These are phyloP conservation scores for Hippocampus zosterae DNA, from an alignment of 2,113 vertebrate genomes.

Conservation along the genomic window DNA sequence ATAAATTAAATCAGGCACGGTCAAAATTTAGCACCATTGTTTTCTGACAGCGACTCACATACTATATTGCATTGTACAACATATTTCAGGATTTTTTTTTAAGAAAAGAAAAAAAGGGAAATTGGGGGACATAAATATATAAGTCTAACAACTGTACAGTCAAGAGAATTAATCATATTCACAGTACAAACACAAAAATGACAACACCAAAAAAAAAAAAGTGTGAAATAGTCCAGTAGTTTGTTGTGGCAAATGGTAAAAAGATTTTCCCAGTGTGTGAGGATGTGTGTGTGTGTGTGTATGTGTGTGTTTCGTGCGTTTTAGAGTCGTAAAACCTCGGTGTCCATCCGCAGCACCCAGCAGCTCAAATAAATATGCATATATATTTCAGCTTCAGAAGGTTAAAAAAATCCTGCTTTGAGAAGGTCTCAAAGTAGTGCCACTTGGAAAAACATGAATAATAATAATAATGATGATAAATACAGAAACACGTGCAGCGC, in stretches of 20 bases:
- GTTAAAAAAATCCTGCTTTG: slow-evolving; percentile 36
- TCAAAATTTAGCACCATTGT: slow-evolving; percentile 76
- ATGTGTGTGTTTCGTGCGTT: slow-evolving; percentile 7
- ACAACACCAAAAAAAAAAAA: slow-evolving; percentile 36
- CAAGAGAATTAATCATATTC: slow-evolving; percentile 82
- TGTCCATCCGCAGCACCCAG: slow-evolving; percentile 27
- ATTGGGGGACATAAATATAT: slow-evolving; percentile 87
- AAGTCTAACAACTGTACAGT: slow-evolving; percentile 88
- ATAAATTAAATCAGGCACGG: slow-evolving; percentile 74
- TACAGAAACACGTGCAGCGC: slow-evolving; percentile 14
- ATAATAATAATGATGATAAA: slow-evolving; percentile 35
- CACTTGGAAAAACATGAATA: slow-evolving; percentile 23
- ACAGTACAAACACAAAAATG: slow-evolving; percentile 82
- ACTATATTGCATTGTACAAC: slow-evolving; percentile 66
- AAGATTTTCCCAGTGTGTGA: slow-evolving; percentile 69
- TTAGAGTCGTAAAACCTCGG: slow-evolving; percentile 23
- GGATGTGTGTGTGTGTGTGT: slow-evolving; percentile 35
- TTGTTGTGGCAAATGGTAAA: slow-evolving; percentile 47
- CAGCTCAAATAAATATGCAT: slow-evolving; percentile 46
- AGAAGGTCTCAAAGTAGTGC: slow-evolving; percentile 43
- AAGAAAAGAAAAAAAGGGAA: slow-evolving; percentile 37
- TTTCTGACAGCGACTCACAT: slow-evolving; percentile 70
- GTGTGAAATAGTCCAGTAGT: slow-evolving; percentile 73
- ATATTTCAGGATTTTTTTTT: slow-evolving; percentile 47
- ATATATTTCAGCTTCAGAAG: slow-evolving; percentile 39